Base-by-base conservation (phyloP, 2,888 invertebrate species). In the Leptinotarsa rubiginosa region DNA sequence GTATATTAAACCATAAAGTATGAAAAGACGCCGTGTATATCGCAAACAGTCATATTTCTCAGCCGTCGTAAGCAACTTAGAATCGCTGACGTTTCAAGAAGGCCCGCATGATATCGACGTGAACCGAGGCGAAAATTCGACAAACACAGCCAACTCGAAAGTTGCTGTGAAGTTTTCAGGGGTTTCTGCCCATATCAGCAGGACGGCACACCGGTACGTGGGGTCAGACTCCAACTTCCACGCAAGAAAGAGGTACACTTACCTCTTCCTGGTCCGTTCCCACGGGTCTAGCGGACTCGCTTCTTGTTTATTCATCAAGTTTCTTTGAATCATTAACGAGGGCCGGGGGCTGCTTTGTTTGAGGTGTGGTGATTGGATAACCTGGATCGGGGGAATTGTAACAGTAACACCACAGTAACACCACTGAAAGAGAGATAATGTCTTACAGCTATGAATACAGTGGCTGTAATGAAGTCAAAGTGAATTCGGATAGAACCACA, bases 111-210 rank as follows among this genome's bases (percentile, higher is more conserved):
- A 82, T 68, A 84, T 84, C 81, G 84, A 84, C 84, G 86, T 86
- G 86, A 85, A 87, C 79, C 85, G 84, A 86, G 85, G 87, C 87
- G 87, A 86, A 86, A 87, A 87, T 85, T 87, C 87, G 7, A 62
- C 62, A 87, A 87, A 87, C 87, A 87, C 84, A 81, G 83, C 82
- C 81, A 85, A 86, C 78, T 80, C 76, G 79, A 77, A 84, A 85
- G 81, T 84, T 84, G 81, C 68, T 41, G 4, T 75, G 78, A 82
- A 84, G 81, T 83, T 83, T 80, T 80, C 73, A 65, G 67, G 68
- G 64, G 73, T 72, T 31, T 41, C n/a, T 73, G 72, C 84, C 84
- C 83, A 84, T 83, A 84, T 84, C 82, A 82, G 84, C 81, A 80
- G 79, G 80, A 56, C 68, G 70, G 56, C 50, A 47, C 31, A 15